A percentile compares a stretch with the other conserved stretches of the same genome.
Conservation (phyloP, 2,888 invertebrate species). For the Aphrophora alni region DNA sequence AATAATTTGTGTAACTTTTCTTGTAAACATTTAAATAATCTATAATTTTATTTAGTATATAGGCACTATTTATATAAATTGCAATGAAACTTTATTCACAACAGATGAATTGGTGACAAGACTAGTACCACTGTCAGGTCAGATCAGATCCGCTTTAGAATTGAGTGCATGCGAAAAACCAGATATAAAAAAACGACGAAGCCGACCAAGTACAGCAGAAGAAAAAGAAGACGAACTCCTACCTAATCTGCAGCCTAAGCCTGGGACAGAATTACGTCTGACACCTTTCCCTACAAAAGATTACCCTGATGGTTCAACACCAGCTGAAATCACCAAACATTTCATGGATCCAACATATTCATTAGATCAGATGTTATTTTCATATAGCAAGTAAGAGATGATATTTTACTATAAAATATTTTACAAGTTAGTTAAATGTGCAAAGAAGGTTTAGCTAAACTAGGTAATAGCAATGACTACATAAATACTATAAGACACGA, state of each 20-base stretch:
- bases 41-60: too few relatives aligned
- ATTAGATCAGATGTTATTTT: conserved; percentile 64
- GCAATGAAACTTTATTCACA: too few relatives aligned
- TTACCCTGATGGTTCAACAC: conserved; percentile 79
- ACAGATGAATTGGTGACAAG: conserved; percentile 64
- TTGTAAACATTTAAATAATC: too few relatives aligned
- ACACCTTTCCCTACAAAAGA: conserved; percentile 75
- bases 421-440: too few relatives aligned
- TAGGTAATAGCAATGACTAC: too few relatives aligned
- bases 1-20: too few relatives aligned
- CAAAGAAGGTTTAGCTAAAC: too few relatives aligned
- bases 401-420: too few relatives aligned
- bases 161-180: conserved; percentile 56
- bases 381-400: conserved; percentile 26
- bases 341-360: conserved; percentile 81
- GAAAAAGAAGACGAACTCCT: conserved; percentile 64
- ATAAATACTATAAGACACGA: too few relatives aligned
- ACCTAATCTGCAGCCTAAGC: conserved; percentile 79
- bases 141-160: conserved; percentile 80
- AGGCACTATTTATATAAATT: too few relatives aligned
- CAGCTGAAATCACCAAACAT: conserved; percentile 85
- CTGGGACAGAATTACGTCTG: conserved; percentile 83
- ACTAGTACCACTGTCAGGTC: conserved; percentile 75
- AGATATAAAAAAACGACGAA: conserved; percentile 52
- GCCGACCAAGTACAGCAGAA: conserved; percentile 55